Conservation (phyloP, 2,113 vertebrate genomes). For the Arizona elegans region DNA sequence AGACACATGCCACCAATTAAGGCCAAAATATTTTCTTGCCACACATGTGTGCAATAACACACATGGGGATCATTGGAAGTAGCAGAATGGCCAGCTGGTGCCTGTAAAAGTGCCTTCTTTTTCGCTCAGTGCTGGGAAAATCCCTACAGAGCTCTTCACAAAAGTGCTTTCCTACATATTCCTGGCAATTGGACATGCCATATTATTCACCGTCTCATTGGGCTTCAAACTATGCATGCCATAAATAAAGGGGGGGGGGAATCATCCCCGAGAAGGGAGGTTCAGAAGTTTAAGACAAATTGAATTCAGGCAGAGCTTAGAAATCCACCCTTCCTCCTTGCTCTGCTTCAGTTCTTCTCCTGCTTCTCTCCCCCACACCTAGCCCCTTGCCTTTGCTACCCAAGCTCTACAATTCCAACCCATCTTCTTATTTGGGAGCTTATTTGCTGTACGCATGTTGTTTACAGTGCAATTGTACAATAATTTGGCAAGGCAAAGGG, state of each 20-base stretch:
- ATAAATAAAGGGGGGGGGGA: not conserved
- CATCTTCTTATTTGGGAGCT: slow-evolving; percentile 10
- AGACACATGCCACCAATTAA: not conserved
- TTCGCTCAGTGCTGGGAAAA: slow-evolving; percentile 12
- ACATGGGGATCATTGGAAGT: not conserved
- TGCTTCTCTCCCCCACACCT: not conserved
- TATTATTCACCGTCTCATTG: slow-evolving; percentile 6
- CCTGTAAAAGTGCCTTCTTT: slow-evolving; percentile 17
- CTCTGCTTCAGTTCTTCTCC: not conserved
- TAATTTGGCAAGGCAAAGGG: slow-evolving; percentile 44
- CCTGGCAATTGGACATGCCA: not conserved
- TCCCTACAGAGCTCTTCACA: slow-evolving; percentile 12
- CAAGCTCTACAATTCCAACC: not conserved
- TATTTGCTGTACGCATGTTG: slow-evolving; percentile 28
- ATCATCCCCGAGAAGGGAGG: not conserved
- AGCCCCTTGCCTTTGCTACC: not conserved
- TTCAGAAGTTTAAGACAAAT: not conserved
- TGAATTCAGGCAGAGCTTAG: not conserved
- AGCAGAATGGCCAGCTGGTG: not conserved
- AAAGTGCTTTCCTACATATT: slow-evolving; percentile 31
- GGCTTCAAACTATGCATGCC: not conserved
- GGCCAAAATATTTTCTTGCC: not conserved
- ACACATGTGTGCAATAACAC: not conserved
- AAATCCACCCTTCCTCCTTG: not conserved
- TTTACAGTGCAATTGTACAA: slow-evolving; percentile 4